phyloP scores from a whole-genome alignment of 2,797 vertebrate genomes.

The Chaetophractus vellerosus region DNA sequence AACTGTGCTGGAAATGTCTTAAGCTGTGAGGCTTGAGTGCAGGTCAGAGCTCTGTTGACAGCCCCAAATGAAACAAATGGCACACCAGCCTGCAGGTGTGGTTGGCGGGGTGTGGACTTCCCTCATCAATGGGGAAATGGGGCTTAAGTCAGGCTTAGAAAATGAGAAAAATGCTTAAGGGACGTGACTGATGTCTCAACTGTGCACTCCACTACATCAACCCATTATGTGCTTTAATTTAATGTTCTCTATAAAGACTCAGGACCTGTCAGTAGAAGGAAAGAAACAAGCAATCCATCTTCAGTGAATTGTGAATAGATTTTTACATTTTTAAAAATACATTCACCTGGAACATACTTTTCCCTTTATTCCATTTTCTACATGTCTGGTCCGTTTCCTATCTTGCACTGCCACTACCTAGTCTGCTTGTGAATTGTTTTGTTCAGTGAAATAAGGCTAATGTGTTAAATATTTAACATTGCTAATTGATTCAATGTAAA shows the following conservation, averaged over 20 bases:
- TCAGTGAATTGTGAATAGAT: slow-evolving; percentile 73
- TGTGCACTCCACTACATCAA: slow-evolving; percentile 73
- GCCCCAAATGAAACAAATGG: slow-evolving; percentile 64
- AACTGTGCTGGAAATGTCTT: slow-evolving; percentile 59
- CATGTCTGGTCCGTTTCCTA: not conserved
- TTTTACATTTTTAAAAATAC: slow-evolving; percentile 75
- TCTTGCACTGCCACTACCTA: not conserved
- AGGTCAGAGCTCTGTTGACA: slow-evolving; percentile 59
- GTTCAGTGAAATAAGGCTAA: slow-evolving; percentile 76
- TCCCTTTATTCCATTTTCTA: slow-evolving; percentile 63
- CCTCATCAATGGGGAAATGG: slow-evolving; percentile 71
- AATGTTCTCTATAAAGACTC: slow-evolving; percentile 84
- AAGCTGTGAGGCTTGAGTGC: slow-evolving; percentile 8
- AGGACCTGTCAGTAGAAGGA: slow-evolving; percentile 77
- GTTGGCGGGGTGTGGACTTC: slow-evolving; percentile 75
- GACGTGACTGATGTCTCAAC: slow-evolving; percentile 76
- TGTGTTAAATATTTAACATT: slow-evolving; percentile 79
- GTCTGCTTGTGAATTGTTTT: slow-evolving; percentile 56
- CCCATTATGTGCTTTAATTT: slow-evolving; percentile 83
- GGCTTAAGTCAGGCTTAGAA: slow-evolving; percentile 78
- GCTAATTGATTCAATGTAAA: slow-evolving; percentile 79
- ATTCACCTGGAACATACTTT: slow-evolving; percentile 68
- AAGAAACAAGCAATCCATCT: slow-evolving; percentile 81
- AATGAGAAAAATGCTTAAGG: slow-evolving; percentile 79
- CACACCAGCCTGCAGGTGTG: slow-evolving; percentile 67